Conservation (phyloP, 2,888 invertebrate genomes). For the Oasisia sp. region DNA sequence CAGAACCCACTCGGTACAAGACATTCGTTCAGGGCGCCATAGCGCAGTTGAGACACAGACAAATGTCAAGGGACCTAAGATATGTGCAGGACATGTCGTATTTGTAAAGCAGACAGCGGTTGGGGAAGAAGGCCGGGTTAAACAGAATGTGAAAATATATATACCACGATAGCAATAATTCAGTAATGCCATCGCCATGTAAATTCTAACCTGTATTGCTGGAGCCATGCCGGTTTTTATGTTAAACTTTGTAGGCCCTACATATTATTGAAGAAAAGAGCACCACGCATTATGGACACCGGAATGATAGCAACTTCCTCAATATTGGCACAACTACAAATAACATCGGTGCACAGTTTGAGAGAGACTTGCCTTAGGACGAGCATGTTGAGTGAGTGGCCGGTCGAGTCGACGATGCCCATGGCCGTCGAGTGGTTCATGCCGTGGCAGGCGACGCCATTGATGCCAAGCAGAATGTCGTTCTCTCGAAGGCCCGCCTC, state of each 20-base stretch:
- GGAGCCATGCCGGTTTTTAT: not conserved
- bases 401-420: conserved; percentile 57
- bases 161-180: too few relatives aligned
- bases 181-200: too few relatives aligned
- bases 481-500: conserved; percentile 60
- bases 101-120: too few relatives aligned
- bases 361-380: conserved; percentile 40
- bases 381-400: conserved; percentile 51
- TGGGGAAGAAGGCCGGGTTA: too few relatives aligned
- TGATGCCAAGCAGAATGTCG: conserved; percentile 61
- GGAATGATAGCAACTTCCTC: not conserved
- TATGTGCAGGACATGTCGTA: too few relatives aligned
- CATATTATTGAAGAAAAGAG: not conserved
- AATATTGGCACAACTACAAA: not conserved
- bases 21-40: too few relatives aligned
- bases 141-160: too few relatives aligned
- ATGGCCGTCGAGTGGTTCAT: conserved; percentile 60
- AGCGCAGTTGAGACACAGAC: too few relatives aligned
- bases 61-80: too few relatives aligned
- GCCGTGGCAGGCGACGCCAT: conserved; percentile 55
- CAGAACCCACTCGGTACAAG: too few relatives aligned
- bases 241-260: not conserved
- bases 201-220: not conserved
- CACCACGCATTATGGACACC: not conserved
- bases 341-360: not conserved